Evolutionary conservation across 2,797 vertebrate genomes (phyloP), one percentile per base, ranked within the genome.

Genomic region (Sebastes minor): DNA sequence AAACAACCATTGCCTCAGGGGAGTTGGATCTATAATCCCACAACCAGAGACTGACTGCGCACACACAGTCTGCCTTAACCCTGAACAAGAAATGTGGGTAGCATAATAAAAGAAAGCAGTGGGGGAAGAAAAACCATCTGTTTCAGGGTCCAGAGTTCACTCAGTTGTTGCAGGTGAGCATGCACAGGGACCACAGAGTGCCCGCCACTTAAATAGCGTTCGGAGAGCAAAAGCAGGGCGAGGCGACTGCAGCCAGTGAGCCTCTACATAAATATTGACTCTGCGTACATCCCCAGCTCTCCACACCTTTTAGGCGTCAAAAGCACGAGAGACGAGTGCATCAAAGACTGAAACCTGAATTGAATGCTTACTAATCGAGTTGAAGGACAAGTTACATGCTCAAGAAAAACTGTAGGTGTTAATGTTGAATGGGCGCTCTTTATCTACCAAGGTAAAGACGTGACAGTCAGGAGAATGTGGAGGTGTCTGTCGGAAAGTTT

Each of bases 101-200:
- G 84, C 76, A 88, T 86, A 81, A 76, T 76, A 78, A 86, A 67
- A 70, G 46, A 81, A 69, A 46, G 49, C 69, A 46, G 25, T 13
- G 35, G 56, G 66, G 78, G 80, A 57, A 63, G 68, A 81, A 69
- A 81, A 86, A 61, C 23, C 78, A 87, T 91, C 86, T 88, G 83
- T 78, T 85, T 82, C 82, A 91, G 71, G 73, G 89, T 89, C 85
- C 88, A 91, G 84, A 88, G 91, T 91, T 92, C 91, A 88, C 59
- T 71, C 62, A 38, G 52, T 53, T n/a, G 71, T 56, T 74, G 68
- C 79, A 88, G 86, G 84, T 88, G 83, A 90, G 73, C 76, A 8
- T 77, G 76, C 72, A 72, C 49, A 55, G 78, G 81, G 80, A 87
- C 49, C 18, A 65, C 76, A 57, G 73, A 42, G 84, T 62, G 78